Evolutionary conservation across 2,113 vertebrate species (phyloP), one percentile per base, ranked within the genome.

Genomic region (Apaloderma vittatum): DNA sequence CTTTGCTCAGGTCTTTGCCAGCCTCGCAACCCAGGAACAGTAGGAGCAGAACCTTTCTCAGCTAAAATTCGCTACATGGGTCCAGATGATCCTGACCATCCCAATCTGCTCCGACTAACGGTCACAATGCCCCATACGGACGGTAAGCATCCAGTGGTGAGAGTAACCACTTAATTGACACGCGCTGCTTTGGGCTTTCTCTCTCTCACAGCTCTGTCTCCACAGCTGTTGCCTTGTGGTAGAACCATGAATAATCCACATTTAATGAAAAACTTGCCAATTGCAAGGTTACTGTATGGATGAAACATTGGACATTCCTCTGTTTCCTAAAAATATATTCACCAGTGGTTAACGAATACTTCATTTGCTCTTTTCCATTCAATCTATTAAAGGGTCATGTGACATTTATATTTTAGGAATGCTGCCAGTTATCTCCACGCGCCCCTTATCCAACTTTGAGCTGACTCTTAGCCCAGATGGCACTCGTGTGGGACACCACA

Each of bases 391-490:
- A 20, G 61, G 15, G 34, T 71, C 24, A 8, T 11, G 19, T 80
- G 29, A 73, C 67, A 43, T 57, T 61, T 58, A 12, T 52, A 15
- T 94, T 95, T 68, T 95, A 98, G 98, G 99, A 77, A 99, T 99
- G 98, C 86, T 99, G 57, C 98, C 98, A 8, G 98, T 99, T 55
- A 98, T 99, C 94, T 99, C 98, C 89, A 99, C 98, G 1, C 88
- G 95, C 71, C 98, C 98, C 7, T 94, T 99, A 73, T 98, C 98
- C 78, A 99, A 98, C 97, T 99, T 99, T 30, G 98, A 99, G 97
- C 97, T 99, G 75, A 98, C 97, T 1, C 98, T 99, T 73, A 99
- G 98, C 88, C 98, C 98, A 4, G 98, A 99, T 10, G 98, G 98
- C 51, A 98, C 98, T 8, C 97, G 98, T 2, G 98, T 99, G 70